Evolutionary conservation across 2,113 vertebrate species (phyloP).

Genomic region (Nibea coibor): DNA sequence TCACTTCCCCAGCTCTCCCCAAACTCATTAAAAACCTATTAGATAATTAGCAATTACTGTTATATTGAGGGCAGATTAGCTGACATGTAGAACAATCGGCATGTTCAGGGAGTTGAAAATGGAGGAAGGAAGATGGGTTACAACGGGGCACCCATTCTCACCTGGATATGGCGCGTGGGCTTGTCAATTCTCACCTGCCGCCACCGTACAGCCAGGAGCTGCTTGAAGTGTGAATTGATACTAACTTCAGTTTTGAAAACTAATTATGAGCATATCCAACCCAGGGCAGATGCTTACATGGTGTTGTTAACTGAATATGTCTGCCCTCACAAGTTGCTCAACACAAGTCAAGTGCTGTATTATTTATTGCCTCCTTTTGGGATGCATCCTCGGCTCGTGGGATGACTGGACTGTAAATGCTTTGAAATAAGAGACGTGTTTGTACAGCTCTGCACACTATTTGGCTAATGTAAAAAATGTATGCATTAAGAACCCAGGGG

Average conservation of each 20-base stretch:
- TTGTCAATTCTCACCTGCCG: slow-evolving; percentile 72
- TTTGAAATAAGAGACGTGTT: slow-evolving; percentile 41
- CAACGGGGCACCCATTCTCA: slow-evolving; percentile 50
- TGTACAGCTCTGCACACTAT: slow-evolving; percentile 8
- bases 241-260: slow-evolving; percentile 48
- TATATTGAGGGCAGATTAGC: slow-evolving; percentile 83
- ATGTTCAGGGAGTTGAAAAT: slow-evolving; percentile 75
- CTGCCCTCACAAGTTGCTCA: slow-evolving; percentile 18
- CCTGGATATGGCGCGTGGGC: slow-evolving; percentile 56
- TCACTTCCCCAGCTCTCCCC: slow-evolving; percentile 66
- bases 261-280: slow-evolving; percentile 48
- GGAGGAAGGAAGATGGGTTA: slow-evolving; percentile 52
- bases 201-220: slow-evolving; percentile 19
- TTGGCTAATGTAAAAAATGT: slow-evolving; percentile 1
- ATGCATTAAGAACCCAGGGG: slow-evolving; percentile 1
- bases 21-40: slow-evolving; percentile 84
- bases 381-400: slow-evolving; percentile 4
- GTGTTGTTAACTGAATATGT: slow-evolving; percentile 40
- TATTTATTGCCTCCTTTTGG: slow-evolving; percentile 33
- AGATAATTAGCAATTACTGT: slow-evolving; percentile 83
- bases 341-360: slow-evolving; percentile 21
- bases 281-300: slow-evolving; percentile 9
- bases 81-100: slow-evolving; percentile 80
- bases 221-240: slow-evolving; percentile 64
- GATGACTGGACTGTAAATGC: slow-evolving; percentile 24